Evolutionary conservation across 2,113 vertebrate species (phyloP).

Genomic region (Heterocephalus glaber): DNA sequence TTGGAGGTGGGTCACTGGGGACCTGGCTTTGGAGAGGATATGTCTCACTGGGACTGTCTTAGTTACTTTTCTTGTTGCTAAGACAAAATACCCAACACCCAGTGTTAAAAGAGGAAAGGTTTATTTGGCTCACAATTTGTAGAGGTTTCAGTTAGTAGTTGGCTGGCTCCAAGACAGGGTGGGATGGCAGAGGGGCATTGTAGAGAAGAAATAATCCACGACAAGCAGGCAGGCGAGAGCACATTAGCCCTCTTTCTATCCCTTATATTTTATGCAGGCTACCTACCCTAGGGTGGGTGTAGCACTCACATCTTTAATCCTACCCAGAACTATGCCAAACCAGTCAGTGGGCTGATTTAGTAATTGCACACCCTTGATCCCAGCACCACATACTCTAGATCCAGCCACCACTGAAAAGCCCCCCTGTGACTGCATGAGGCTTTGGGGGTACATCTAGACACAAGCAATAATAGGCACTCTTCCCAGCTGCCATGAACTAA

Average conservation of each 20-base stretch:
- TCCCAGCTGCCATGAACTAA: not conserved
- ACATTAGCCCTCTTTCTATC: not conserved
- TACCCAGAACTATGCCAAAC: not conserved
- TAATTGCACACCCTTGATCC: not conserved
- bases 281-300: too few relatives aligned
- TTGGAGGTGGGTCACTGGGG: not conserved
- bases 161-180: not conserved
- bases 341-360: not conserved
- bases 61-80: not conserved
- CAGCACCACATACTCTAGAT: not conserved
- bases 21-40: not conserved
- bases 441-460: not conserved
- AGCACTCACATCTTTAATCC: too few relatives aligned
- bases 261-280: not conserved
- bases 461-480: not conserved
- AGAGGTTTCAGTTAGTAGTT: not conserved
- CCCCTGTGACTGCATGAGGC: not conserved
- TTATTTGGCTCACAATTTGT: not conserved
- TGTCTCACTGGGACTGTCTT: not conserved
- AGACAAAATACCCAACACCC: not conserved
- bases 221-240: not conserved
- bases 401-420: not conserved
- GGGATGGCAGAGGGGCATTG: not conserved
- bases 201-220: not conserved
- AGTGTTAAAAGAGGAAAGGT: not conserved